Percentiles rank a stretch among this genome's conserved stretches.
Evolutionary conservation across 30 jellyfish, hydroid and myxozoan species (phyloP).

Genomic region (Aurelia aurita): DNA sequence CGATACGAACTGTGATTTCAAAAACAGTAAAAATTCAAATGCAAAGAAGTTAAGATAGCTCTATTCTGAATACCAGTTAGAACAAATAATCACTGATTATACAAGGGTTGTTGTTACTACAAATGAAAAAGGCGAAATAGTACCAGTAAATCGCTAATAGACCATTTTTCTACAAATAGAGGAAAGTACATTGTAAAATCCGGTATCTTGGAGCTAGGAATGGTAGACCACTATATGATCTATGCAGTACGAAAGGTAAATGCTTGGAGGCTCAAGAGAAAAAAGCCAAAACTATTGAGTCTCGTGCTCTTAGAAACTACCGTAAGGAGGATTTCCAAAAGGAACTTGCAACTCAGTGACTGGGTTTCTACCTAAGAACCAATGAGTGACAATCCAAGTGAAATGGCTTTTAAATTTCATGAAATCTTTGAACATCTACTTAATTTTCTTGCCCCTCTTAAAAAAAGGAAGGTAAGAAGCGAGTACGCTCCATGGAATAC

Average conservation of each 20-base stretch:
- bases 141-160: background rate
- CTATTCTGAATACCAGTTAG: background rate
- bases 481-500: too few species aligned
- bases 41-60: background rate
- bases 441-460: too few species aligned
- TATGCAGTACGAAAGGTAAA: too few species aligned
- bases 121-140: background rate
- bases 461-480: too few species aligned
- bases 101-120: background rate
- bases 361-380: constrained; percentile 23
- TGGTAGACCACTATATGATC: too few species aligned
- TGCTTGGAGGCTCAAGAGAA: background rate
- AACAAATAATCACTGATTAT: background rate
- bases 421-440: too few species aligned
- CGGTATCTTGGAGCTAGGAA: too few species aligned
- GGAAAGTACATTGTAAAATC: background rate
- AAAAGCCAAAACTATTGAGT: background rate
- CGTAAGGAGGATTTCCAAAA: background rate
- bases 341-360: background rate
- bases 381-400: constrained; percentile 3
- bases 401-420: background rate
- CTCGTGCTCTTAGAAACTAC: background rate
- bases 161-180: constrained; percentile 8
- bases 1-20: background rate
- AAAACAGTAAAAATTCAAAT: background rate